Evolutionary conservation across 2,888 invertebrate genomes (phyloP), one percentile per base, ranked within the genome.

Genomic region (Exocentrus adspersus): DNA sequence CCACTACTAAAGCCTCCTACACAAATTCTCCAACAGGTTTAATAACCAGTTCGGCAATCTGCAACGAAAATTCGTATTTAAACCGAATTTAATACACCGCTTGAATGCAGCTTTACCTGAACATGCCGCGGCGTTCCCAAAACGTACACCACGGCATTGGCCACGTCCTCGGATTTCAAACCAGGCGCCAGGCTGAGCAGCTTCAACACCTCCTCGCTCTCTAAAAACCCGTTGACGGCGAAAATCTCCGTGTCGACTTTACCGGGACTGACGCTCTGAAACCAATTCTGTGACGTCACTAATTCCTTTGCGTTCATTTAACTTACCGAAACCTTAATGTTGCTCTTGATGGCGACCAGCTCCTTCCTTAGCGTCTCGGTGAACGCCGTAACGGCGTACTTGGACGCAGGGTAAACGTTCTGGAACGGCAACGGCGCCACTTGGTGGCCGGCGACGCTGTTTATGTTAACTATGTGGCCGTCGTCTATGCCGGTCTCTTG

Each of bases 201-300:
- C 19, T 70, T 41, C 16, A 20, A 54, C 3, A 71, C 50, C 14
- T 59, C 48, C 19, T 54, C 65, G 30, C 70, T 60, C 9, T 68
- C 58, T 12, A 50, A 17, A 14, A 67, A 63, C 10, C 69, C 69
- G 43, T 62, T 68, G 2, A 46, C 71, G 30, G 67, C 53, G 37
- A 65, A 64, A 17, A 75, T 72, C 19, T 75, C 75, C 0, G 75
- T 73, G 28, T 60, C 60, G 0, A 74, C 74, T n/a, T 53, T 56
- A 1, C 74, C 75, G 9, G 75, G 75, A 67, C 74, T 75, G 2
- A 75, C 43, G 52, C 74, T 75, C 75, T 75, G 45, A 59, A 72
- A 72, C 19, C 19, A 10, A n/a, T n/a, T n/a, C n/a, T n/a, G n/a
- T n/a, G n/a, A n/a, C n/a, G n/a, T n/a, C n/a, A n/a, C n/a, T n/a